Conservation (phyloP, 37 sponge, comb jelly and placozoan genomes). For the Chondrosia reniformis region DNA sequence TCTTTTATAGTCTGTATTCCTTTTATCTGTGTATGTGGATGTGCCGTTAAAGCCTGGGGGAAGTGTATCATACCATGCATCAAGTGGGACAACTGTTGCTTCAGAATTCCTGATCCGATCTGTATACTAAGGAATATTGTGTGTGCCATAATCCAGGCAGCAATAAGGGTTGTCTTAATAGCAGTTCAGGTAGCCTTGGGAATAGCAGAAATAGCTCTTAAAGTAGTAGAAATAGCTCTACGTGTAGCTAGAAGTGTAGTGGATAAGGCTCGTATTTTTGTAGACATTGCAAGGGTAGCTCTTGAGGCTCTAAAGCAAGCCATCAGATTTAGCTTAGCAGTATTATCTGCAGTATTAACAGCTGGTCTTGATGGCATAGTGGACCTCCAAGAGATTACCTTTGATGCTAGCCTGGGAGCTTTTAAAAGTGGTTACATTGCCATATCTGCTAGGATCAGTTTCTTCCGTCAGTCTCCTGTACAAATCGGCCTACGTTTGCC, state of each 20-base stretch:
- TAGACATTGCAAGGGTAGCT: constrained; percentile 12
- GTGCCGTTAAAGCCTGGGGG: constrained; percentile 20
- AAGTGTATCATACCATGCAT: constrained; percentile 4
- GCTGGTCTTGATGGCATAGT: constrained; percentile 12
- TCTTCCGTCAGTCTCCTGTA: neutral
- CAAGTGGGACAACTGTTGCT: constrained; percentile 25
- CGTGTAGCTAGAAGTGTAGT: constrained; percentile 3
- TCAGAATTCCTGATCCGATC: constrained; percentile 24
- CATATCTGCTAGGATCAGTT: neutral
- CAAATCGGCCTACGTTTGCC: neutral
- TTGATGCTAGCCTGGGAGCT: constrained; percentile 2
- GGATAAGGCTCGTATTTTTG: neutral
- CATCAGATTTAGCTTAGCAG: neutral
- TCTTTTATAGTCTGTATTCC: constrained; percentile 20
- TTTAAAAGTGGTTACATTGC: constrained; percentile 1
- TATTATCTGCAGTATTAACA: neutral
- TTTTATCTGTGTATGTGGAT: neutral
- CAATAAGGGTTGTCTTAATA: neutral
- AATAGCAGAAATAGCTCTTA: constrained; percentile 8
- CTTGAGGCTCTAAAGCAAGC: neutral
- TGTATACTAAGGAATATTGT: constrained; percentile 20
- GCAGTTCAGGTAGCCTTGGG: neutral
- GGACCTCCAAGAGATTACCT: constrained; percentile 15
- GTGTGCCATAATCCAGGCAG: neutral
- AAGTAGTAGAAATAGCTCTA: neutral